Evolutionary conservation across 2,797 vertebrate species (phyloP), one percentile per base, ranked within the genome.

Genomic region (Muscicapa striata): DNA sequence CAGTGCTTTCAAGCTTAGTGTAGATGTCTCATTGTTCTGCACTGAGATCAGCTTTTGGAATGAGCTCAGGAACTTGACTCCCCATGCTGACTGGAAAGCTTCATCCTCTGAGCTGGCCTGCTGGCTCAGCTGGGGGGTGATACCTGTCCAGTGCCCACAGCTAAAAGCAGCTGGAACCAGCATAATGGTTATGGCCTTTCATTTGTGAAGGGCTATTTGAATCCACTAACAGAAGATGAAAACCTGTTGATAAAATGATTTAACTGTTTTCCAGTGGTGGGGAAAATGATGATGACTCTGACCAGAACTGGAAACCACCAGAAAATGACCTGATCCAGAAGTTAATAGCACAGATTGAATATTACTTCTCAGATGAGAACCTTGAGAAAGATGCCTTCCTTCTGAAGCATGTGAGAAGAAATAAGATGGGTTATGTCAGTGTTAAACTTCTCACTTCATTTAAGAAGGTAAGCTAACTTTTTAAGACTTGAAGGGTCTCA

Each of bases 371-470:
- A 0, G 99, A 99, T 41, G 99, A 99, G 83, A 99, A 99, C 98
- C 98, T 99, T 94, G 99, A 99, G 97, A 99, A 99, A 51, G 99
- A 99, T 0, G 99, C 99, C 94, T 99, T 99, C 95, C 98, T 99
- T 83, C 98, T 99, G 30, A 99, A 99, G 96, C 99, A 99, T 0
- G 98, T 99, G 89, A 96, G 99, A 72, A 99, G 99, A 92, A 99
- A 99, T 97, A 99, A 99, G 97, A 98, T 99, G 64, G 99, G 99
- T 27, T 99, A 99, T 6, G 99, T 99, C 97, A 99, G 99, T 20
- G 98, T 99, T 96, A 99, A 99, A 97, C 97, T 99, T 75, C 99
- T 99, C 94, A 99, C 99, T 8, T 99, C 99, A 9, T 99, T 99
- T 97, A 99, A 99, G 97, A 99, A 99, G 99, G 99, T 99, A 97